Evolutionary conservation across 2,113 vertebrate species (phyloP), one percentile per base, ranked within the genome.

Genomic region (Apodemus speciosus): DNA sequence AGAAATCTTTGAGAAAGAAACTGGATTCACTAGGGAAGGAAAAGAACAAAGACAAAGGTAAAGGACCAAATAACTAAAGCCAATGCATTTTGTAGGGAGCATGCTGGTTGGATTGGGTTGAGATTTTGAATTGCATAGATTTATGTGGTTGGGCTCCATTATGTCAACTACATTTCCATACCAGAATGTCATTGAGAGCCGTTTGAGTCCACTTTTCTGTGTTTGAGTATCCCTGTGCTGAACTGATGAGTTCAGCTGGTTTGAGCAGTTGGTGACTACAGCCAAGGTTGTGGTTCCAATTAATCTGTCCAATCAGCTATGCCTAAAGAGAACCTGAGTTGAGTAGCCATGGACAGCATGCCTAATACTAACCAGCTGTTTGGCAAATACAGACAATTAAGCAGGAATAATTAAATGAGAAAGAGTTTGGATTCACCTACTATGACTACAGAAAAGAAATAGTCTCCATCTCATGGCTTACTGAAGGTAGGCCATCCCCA

Each of bases 21-120:
- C 97, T 99, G 98, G 99, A 99, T 97, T 99, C 99, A 13, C 97
- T 99, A 93, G 99, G 99, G 56, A 99, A 99, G 97, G 99, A 99
- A 98, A 99, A 99, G 98, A 99, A 98, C 97, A 99, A 98, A 98
- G 99, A 99, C 95, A 99, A 98, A 99, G 99, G 99, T 99, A 98
- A 98, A 90, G 56, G 53, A 90, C 71, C 51, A 72, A 79, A 90
- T 92, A 90, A 92, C 88, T 79, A 90, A 85, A 87, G 35, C 6
- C 11, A 94, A 94, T 43, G 53, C 35, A 56, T 96, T 71, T 92
- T 91, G 76, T 79, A 20, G 51, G n/a, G 60, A 84, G 38, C 88
- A 56, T 90, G 77, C 88, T 94, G 85, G 81, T 94, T 95, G 88
- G 43, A 86, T 95, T 95, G 88, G 93, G 76, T 93, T 58, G 95